phyloP scores from a whole-genome alignment of 2,113 vertebrate species.

The Corythornis vintsioides region DNA sequence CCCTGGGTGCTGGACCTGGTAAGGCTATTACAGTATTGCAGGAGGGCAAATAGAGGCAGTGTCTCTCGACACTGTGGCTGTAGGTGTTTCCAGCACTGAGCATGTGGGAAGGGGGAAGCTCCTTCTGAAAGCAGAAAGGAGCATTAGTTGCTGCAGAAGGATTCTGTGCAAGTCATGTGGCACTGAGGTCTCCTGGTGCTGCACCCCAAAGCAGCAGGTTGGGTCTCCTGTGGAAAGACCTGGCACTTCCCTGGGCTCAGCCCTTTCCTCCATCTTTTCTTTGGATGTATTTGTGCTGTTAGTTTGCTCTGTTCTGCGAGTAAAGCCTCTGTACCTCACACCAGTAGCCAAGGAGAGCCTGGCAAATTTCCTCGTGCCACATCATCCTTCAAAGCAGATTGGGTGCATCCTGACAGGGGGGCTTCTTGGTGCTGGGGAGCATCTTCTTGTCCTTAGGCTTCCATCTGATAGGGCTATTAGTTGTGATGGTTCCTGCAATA shows the following conservation, averaged over 20 bases:
- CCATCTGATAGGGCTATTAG: neutral
- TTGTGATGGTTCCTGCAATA: neutral
- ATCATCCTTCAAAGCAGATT: neutral
- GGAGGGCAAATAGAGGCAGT: neutral
- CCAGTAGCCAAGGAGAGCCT: neutral
- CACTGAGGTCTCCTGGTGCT: accelerated
- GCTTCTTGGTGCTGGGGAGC: neutral
- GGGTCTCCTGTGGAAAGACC: neutral
- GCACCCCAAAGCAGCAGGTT: neutral
- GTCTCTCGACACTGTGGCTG: neutral
- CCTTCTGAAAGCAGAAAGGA: neutral
- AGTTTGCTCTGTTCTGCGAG: accelerated
- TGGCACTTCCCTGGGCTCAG: neutral
- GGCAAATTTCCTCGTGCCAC: neutral
- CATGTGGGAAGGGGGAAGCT: neutral
- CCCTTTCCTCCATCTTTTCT: accelerated
- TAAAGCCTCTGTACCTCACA: neutral
- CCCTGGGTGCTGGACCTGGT: constrained; percentile 71
- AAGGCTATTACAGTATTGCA: constrained; percentile 13
- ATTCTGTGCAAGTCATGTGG: accelerated
- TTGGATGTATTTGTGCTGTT: neutral
- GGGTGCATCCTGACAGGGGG: accelerated
- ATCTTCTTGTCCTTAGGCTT: neutral
- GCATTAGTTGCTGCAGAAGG: neutral
- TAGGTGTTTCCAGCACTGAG: neutral